Evolutionary conservation across 2,113 vertebrate species (phyloP), one percentile per base, ranked within the genome.

Genomic region (Mugil cephalus): DNA sequence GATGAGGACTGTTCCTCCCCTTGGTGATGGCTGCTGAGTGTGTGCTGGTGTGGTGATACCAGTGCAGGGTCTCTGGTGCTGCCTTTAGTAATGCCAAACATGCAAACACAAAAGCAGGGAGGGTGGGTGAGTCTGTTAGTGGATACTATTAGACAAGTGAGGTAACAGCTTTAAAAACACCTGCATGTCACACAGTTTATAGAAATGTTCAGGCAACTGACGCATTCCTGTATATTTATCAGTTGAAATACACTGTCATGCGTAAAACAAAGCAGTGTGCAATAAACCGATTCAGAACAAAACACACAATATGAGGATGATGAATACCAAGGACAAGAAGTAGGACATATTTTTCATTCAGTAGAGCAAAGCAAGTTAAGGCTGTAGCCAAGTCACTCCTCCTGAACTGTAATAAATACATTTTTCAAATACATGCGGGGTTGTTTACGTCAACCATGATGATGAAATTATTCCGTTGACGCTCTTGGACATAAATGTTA

Each of bases 61-160:
- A 62, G 74, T 17, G 77, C 68, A 55, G 87, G 79, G 43, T 80
- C 65, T 12, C 69, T 71, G 82, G 55, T 6, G 64, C 79, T 83
- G 73, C 85, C 94, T 95, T 93, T 87, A 84, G 78, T 77, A 47
- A 79, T 72, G 87, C 52, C 87, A 92, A 83, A 90, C 93, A 94
- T 94, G 91, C 92, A 94, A 94, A 94, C 86, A 92, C 66, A 94
- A 91, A 81, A 92, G 92, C 84, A 83, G 78, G 83, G 67, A 43
- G 52, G 80, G 69, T 66, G 80, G 68, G 59, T 80, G 51, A 85
- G 70, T 77, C 45, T 65, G 86, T 87, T 86, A 89, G 85, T 64
- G 11, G 53, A 53, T 60, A 35, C 40, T 71, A 24, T 24, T 13
- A 50, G 35, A 76, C 15, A 70, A 56, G 54, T 60, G 46, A 65